Base-by-base conservation (phyloP, 2,797 vertebrate genomes). In the Phyllotis vaccarum region DNA sequence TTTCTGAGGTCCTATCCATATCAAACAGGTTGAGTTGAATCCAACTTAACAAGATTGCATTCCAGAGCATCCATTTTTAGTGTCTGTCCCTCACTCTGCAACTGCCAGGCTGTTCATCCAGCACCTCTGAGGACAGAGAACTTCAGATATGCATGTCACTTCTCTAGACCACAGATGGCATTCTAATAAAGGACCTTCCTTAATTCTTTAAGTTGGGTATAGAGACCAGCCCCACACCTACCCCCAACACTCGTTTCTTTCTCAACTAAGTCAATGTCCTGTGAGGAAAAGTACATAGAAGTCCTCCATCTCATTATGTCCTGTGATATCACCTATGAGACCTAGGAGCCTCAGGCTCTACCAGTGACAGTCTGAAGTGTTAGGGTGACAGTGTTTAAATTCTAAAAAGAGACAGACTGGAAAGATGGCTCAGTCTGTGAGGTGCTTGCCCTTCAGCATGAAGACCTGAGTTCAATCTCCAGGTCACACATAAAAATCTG, bases 381-480 rank as follows among this genome's bases (percentile, higher is more conserved):
- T 96, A 95, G 64, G 96, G n/a, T n/a, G n/a, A 96, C 95, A 96
- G 95, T 60, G 49, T 93, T 97, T 96, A 97, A 96, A 97, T 95
- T 78, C 96, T 96, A 66, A 96, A 75, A 92, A 83, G 86, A 66
- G 97, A 43, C 29, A 54, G 52, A 2, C 21, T 29, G 34, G 5
- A 22, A 16, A 40, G 14, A 40, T 13, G 14, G n/a, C n/a, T 72
- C 49, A 29, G 49, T 37, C 24, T 72, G 16, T 58, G 66, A 56
- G 66, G 49, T 72, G n/a, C 86, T 40, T 58, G 24, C 10, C 83
- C 49, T 21, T n/a, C 56, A 54, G n/a, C 49, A 11, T 56, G 66
- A 56, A 37, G 5, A 21, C 52, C n/a, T 8, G 86, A 21, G 27
- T 43, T 87, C 2, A n/a, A 74, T 5, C 52, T 52, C 24, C 86